Base-by-base conservation (phyloP, 2,888 invertebrate species). In the Noctua fimbriata region DNA sequence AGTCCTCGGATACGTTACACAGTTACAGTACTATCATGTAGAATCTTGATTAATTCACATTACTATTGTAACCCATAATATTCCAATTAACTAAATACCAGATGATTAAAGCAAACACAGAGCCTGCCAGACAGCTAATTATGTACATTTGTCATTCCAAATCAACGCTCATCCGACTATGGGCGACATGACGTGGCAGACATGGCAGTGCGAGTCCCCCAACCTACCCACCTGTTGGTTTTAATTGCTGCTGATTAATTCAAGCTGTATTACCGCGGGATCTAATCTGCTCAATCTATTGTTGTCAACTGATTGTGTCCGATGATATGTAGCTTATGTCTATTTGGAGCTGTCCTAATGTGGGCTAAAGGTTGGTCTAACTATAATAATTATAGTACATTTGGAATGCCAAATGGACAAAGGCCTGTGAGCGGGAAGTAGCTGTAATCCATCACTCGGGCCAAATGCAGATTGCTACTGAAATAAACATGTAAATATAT, bases 71-170 rank as follows among this genome's bases (percentile, higher is more conserved):
- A 76, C 21, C 44, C 44, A 32, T 36, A 60, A 80, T 76, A 73
- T 77, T 81, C 63, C 76, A 81, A 73, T 84, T 73, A 74, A 36
- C 58, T 52, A 41, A 85, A 83, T 81, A 78, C 72, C 77, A 81
- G 78, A 81, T 82, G 28, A 74, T 78, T 72, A 47, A 76, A 70
- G 69, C 72, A 79, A 76, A 80, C 52, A 87, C 78, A 80, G 69
- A 52, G 73, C 80, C 44, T 58, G 70, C 16, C 80, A 71, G 60
- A 44, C n/a, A 55, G 73, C 52, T 87, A 87, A 85, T 87, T 79
- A 81, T 78, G 76, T 71, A 79, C 80, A 81, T 88, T 83, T 81
- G 83, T 88, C 83, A 88, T 82, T 78, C 65, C 66, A 58, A 79
- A 86, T 84, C 81, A 81, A 75, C 81, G 73, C 72, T 72, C n/a